These are phyloP conservation scores for Mesoligia furuncula DNA, from an alignment of 2,888 invertebrate species.

Conservation along the genomic window DNA sequence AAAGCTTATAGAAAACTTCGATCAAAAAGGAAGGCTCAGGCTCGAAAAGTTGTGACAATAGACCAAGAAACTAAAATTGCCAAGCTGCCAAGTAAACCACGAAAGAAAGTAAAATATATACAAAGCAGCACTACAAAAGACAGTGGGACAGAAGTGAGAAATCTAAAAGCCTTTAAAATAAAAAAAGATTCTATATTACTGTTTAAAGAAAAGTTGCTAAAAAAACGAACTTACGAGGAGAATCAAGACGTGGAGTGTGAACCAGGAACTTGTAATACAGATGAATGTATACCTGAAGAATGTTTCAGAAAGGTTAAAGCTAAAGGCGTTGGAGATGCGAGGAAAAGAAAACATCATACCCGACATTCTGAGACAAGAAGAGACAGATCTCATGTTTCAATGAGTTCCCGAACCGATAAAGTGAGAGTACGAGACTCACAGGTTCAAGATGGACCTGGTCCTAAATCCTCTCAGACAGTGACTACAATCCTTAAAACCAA, in stretches of 20 bases:
- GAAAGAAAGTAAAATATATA: constrained; percentile 58
- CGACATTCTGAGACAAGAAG: constrained; percentile 24
- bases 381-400: constrained; percentile 18
- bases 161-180: constrained; percentile 62
- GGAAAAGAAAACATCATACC: constrained; percentile 9
- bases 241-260: constrained; percentile 61
- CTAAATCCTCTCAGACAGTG: constrained; percentile 24
- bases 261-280: constrained; percentile 49
- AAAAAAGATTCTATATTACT: constrained; percentile 75
- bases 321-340: constrained; percentile 20
- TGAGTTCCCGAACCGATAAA: constrained; percentile 13
- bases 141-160: constrained; percentile 54
- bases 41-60: constrained; percentile 36
- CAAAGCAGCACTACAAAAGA: constrained; percentile 56
- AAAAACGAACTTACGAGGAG: constrained; percentile 54
- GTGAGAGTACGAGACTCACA: constrained; percentile 35
- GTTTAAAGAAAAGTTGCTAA: constrained; percentile 70
- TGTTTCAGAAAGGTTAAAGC: constrained; percentile 53
- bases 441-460: constrained; percentile 2
- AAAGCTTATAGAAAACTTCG: constrained; percentile 30
- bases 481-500: constrained; percentile 18
- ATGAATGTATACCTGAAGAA: constrained; percentile 43
- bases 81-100: constrained; percentile 46
- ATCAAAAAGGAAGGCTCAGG: constrained; percentile 30
- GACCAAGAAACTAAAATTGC: constrained; percentile 51